A percentile compares a stretch with the other conserved stretches of the same genome.
phyloP scores from a whole-genome alignment of 2,797 vertebrate genomes.

The Hydrolagus colliei region DNA sequence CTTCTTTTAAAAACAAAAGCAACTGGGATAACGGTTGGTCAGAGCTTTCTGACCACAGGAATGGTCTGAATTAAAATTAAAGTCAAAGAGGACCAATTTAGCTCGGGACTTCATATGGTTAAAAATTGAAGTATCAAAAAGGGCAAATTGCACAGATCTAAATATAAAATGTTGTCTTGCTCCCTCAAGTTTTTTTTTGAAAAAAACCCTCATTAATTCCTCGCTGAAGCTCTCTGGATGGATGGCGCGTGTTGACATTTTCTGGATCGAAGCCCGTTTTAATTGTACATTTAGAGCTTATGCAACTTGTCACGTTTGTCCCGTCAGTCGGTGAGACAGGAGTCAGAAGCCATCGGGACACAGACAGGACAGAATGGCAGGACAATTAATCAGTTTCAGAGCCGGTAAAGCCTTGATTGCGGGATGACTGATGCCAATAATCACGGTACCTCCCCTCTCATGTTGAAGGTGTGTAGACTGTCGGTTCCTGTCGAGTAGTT shows the following conservation, averaged over 20 bases:
- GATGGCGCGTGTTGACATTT: neutral
- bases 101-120: neutral
- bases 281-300: conserved; percentile 23
- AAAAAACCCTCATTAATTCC: conserved; percentile 19
- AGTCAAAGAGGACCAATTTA: neutral
- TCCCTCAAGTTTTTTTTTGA: neutral
- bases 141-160: too few relatives aligned
- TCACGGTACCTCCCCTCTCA: neutral
- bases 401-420: neutral
- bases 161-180: too few relatives aligned
- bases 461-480: too few relatives aligned
- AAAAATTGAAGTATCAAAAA: neutral
- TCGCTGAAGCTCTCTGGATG: neutral
- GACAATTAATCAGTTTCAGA: conserved; percentile 26
- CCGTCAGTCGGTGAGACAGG: conserved; percentile 5
- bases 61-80: conserved; percentile 10
- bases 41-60: neutral
- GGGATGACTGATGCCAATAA: neutral
- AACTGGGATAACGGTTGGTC: too few relatives aligned
- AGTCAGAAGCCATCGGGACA: conserved; percentile 2
- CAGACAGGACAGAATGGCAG: neutral
- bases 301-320: conserved; percentile 11
- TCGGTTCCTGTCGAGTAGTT: too few relatives aligned
- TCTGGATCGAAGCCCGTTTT: conserved; percentile 5
- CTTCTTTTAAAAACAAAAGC: too few relatives aligned